Conservation (phyloP, 1,140 invertebrate genomes). For the Psilanteris sp. region DNA sequence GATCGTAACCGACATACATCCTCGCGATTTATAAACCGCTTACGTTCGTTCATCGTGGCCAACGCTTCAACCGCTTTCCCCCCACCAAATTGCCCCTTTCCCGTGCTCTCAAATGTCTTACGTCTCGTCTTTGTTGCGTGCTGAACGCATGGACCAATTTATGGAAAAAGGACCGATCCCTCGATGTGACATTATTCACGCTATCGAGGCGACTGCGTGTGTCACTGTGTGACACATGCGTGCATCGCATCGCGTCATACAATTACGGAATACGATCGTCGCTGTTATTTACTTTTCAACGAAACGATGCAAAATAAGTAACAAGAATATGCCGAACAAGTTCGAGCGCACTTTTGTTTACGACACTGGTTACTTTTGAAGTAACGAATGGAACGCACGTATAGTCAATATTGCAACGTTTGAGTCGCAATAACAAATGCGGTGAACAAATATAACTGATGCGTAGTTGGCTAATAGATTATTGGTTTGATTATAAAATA, state of each 20-base stretch:
- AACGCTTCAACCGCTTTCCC: slow-evolving; percentile 48
- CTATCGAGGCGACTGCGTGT: neutral
- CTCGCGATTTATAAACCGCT: slow-evolving; percentile 77
- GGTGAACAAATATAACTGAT: no score
- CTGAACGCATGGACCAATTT: slow-evolving; percentile 37
- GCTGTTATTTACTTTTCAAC: no score
- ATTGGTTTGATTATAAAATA: no score
- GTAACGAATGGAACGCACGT: no score
- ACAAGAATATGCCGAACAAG: no score
- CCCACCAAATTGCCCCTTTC: slow-evolving; percentile 53
- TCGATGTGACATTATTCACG: slow-evolving; percentile 1
- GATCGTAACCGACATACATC: slow-evolving; percentile 70
- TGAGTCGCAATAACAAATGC: no score
- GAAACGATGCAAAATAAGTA: no score
- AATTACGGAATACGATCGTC: no score
- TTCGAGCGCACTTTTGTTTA: no score
- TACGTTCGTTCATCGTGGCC: slow-evolving; percentile 67
- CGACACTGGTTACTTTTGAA: no score
- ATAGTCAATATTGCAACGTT: no score
- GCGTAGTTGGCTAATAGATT: no score
- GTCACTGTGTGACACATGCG: slow-evolving; percentile 9
- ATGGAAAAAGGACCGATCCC: slow-evolving; percentile 8
- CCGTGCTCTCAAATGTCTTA: slow-evolving; percentile 45
- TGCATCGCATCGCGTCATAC: slow-evolving; percentile 13
- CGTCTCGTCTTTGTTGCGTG: slow-evolving; percentile 28